Percentiles rank a stretch among this genome's conserved stretches.
phyloP scores from a whole-genome alignment of 2,113 vertebrate species.

The zebrafish (Danio rerio) region GRCz12tu NC_133185.1:10727001-10727500 shows the following conservation, averaged over 20 bases:
- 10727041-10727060: too few relatives aligned
- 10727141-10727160: neutral
- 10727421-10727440: neutral
- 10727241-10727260: slow-evolving; percentile 2
- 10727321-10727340: slow-evolving; percentile 6
- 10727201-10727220: neutral
- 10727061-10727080: too few relatives aligned
- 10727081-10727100: too few relatives aligned
- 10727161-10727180: neutral
- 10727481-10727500: neutral
- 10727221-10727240: neutral
- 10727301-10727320: slow-evolving; percentile 23
- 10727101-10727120: too few relatives aligned
- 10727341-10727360: slow-evolving; percentile 1
- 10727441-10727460: neutral
- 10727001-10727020: too few relatives aligned
- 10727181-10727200: neutral
- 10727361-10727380: neutral
- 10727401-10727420: slow-evolving; percentile 10
- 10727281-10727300: slow-evolving; percentile 3
- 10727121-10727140: neutral
- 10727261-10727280: slow-evolving; percentile 9
- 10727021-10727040: too few relatives aligned
- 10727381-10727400: slow-evolving; percentile 27
- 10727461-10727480: neutral